Evolutionary conservation across 1,140 invertebrate genomes (phyloP), one percentile per base, ranked within the genome.

Genomic region (Pararge aegeria): DNA sequence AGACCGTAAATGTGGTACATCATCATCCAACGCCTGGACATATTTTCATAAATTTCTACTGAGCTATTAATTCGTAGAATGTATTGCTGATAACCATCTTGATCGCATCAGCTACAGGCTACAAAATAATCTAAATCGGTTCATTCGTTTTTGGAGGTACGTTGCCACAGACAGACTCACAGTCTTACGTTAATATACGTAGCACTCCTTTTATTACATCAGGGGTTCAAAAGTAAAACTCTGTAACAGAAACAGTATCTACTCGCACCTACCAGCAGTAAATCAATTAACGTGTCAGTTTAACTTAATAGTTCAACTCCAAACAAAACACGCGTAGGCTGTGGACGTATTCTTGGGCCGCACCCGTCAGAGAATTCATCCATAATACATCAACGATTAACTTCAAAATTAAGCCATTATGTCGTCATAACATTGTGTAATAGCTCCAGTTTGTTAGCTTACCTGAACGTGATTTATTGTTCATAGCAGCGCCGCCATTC

Each of bases 401-500:
- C 60, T 60, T 50, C 64, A 70, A 68, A 68, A 80, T 77, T 65
- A 66, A 58, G 24, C 73, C 61, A 81, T 80, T 80, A 73, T 78
- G 30, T 4, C 30, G 65, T 75, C 66, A 40, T 64, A 68, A 71
- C 65, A 68, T 73, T 75, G 58, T 64, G 73, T 65, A 75, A 73
- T 50, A 68, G 50, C 71, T 80, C 74, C 51, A 69, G 51, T 70
- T 76, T 77, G 55, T 63, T 27, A 37, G 78, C 80, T 87, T 60
- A 83, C 83, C 79, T 83, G 73, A 74, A 77, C 68, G 64, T 66
- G 55, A 70, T 68, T 74, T 67, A 64, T 46, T 67, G 51, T 68
- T 87, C 84, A 85, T 87, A 85, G 83, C 75, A 73, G 67, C 51
- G 65, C 64, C 65, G 66, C 64, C 79, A 85, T 87, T 62, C 64